Conservation (phyloP, 2,113 vertebrate genomes). For the Lagopus leucura region DNA sequence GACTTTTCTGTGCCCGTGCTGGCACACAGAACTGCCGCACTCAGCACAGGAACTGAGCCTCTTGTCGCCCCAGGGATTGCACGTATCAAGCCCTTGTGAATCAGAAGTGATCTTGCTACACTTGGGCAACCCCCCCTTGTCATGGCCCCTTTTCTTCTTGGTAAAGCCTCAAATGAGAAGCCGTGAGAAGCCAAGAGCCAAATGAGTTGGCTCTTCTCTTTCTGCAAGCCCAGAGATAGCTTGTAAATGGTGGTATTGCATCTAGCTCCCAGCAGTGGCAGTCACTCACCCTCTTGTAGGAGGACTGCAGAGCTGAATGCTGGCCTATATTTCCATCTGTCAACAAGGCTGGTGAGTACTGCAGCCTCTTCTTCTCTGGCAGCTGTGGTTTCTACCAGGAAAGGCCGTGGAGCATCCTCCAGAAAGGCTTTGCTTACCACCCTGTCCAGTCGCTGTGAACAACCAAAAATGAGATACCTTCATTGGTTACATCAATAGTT, state of each 20-base stretch:
- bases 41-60: neutral
- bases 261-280: too few species aligned
- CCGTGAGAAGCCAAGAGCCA: too few species aligned
- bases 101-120: neutral
- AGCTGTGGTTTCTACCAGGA: neutral
- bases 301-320: neutral
- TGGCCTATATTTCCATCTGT: neutral
- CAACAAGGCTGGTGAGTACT: neutral
- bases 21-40: neutral
- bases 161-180: neutral
- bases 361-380: neutral
- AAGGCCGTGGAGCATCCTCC: neutral
- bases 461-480: neutral
- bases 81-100: neutral
- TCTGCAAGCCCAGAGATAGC: rapidly evolving
- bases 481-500: neutral
- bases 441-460: neutral
- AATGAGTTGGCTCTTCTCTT: neutral
- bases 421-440: neutral
- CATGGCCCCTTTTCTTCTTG: neutral
- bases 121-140: neutral
- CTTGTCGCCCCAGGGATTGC: neutral
- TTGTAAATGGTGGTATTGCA: neutral
- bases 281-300: neutral
- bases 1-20: neutral